Evolutionary conservation across 2,797 vertebrate species (phyloP), one percentile per base, ranked within the genome.

Genomic region (Phyllotis vaccarum): DNA sequence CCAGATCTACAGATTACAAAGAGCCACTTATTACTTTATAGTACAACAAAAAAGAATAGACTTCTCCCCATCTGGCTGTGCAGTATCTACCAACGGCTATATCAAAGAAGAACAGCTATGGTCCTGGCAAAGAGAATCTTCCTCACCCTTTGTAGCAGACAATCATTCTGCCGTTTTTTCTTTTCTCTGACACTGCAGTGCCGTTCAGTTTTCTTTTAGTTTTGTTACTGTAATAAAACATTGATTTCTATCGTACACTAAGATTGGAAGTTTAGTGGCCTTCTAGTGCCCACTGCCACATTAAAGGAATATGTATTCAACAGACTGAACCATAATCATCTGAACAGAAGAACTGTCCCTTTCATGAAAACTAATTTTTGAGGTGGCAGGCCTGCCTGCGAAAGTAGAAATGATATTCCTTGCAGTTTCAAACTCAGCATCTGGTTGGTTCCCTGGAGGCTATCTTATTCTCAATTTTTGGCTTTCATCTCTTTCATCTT

Each of bases 401-500:
- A 95, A 97, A 96, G 95, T 86, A 96, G 90, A 89, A 97, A 95
- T 46, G 83, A 91, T 88, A 95, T 85, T 97, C 95, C 94, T 64
- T 95, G 66, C 92, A 95, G 97, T 98, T 98, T 98, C 97, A 97
- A 95, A 95, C 97, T 98, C 89, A 98, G 98, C 97, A 95, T 97
- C 91, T 85, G 96, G 82, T 97, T 94, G 27, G 74, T 94, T 97
- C 98, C 97, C 98, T 95, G 27, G 93, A 97, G 97, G 97, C 89
- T 83, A 81, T 95, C 95, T 98, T 90, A 95, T 98, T 97, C 89
- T 29, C 95, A 95, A 97, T 96, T 97, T 92, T 96, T 97, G 96
- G 88, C 96, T 96, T 96, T 97, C 96, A 40, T 96, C 94, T 96
- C 83, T 97, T 91, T 80, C 96, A 97, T 97, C 91, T 98, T 98